Conservation (phyloP, 2,888 invertebrate species). For the Strigamia crassipes region DNA sequence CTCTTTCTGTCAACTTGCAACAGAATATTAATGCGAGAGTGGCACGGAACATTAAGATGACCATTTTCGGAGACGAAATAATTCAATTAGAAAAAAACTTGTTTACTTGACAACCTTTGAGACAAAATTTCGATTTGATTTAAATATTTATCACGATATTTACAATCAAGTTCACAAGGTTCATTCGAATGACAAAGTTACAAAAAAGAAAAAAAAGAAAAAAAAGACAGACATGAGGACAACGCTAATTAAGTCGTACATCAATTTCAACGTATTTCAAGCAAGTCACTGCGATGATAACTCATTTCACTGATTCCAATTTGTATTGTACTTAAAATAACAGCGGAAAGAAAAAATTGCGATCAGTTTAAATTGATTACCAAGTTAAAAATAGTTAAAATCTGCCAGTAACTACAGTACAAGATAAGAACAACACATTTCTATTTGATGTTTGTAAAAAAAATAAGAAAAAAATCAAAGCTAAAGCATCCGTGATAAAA, state of each 20-base stretch:
- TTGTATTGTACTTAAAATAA: background rate
- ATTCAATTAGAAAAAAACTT: slow-evolving; percentile 25
- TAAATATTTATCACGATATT: slow-evolving; percentile 1
- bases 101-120: background rate
- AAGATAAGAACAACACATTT: background rate
- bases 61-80: slow-evolving; percentile 32
- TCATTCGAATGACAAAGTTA: background rate
- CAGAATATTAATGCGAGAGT: slow-evolving; percentile 26
- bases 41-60: slow-evolving; percentile 38
- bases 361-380: background rate
- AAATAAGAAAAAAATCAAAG: background rate
- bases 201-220: too few relatives aligned
- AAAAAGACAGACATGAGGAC: background rate
- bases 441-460: background rate
- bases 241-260: background rate
- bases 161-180: slow-evolving; percentile 3
- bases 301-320: background rate
- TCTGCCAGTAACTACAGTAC: background rate
- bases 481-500: background rate
- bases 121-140: slow-evolving; percentile 23
- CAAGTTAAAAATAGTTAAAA: background rate
- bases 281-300: background rate
- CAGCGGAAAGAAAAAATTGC: background rate
- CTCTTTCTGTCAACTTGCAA: slow-evolving; percentile 34
- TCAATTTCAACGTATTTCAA: background rate